Evolutionary conservation across 2,797 vertebrate species (phyloP), one percentile per base, ranked within the genome.

Genomic region (Oreochromis mossambicus): DNA sequence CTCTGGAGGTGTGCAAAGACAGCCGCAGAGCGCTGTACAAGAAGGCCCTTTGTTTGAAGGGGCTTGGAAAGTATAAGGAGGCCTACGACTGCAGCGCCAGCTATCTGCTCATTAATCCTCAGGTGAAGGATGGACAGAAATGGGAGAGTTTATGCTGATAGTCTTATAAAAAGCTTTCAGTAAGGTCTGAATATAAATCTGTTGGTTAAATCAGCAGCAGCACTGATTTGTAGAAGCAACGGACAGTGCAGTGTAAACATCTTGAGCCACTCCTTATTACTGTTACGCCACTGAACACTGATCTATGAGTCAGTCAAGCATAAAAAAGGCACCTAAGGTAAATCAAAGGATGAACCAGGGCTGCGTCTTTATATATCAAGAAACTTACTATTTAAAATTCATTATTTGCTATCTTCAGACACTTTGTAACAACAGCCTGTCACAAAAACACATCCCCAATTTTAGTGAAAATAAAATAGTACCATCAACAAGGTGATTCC

Each of bases 71-170:
- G 70, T 95, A 97, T 91, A 97, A 95, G 87, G 98, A 99, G 91
- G 98, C 98, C 0, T 99, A 99, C 15, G 95, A 97, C 79, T 98
- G 97, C 95, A 98, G 96, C 86, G 97, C 97, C n/a, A 91, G 96
- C 56, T 98, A 97, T 84, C 94, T 98, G 87, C 96, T 98, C 3
- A 94, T 96, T 11, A 96, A 95, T 48, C 97, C 97, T 7, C 97
- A 97, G 88, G 98, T 99, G 95, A 96, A 10, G 15, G 24, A 55
- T 36, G 6, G 24, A 12, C 10, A 43, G 8, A 24, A 8, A 5
- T 54, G 9, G 41, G 4, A 79, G 29, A 11, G 48, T 80, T 21
- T 0, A 51, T n/a, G 7, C 43, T 38, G 9, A 51, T 8, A 5
- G 5, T 50, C 41, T 48, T 21, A 12, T 8, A 58, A 29, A 50